Percentiles rank a stretch among this genome's conserved stretches.
These are phyloP conservation scores for Grus americana DNA, from an alignment of 2,113 vertebrate species.

Conservation along the genomic window DNA sequence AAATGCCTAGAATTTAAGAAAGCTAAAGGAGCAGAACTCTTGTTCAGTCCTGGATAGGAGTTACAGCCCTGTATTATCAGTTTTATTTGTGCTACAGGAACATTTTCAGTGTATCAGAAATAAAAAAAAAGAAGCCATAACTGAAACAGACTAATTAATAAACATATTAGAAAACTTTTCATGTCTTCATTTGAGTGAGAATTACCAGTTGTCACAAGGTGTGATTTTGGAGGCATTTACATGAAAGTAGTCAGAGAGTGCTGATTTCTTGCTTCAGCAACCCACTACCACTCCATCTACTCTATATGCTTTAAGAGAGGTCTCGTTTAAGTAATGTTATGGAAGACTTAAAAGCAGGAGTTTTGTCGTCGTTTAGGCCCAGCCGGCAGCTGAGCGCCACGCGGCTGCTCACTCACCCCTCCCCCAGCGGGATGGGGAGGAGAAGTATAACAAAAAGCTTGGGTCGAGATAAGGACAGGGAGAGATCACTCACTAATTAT, in stretches of 20 bases:
- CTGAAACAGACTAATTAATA: neutral
- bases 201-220: neutral
- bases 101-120: neutral
- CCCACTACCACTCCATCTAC: neutral
- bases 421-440: too few relatives aligned
- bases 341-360: neutral
- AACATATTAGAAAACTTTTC: neutral
- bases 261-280: neutral
- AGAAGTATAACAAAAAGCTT: too few relatives aligned
- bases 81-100: neutral
- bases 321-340: neutral
- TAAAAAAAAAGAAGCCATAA: neutral
- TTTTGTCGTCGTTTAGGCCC: too few relatives aligned
- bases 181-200: neutral
- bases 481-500: too few relatives aligned
- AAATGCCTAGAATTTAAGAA: neutral
- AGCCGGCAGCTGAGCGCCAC: too few relatives aligned
- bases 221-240: neutral
- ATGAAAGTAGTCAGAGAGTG: neutral
- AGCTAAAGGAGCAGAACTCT: neutral
- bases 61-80: neutral
- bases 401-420: too few relatives aligned
- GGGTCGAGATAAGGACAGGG: too few relatives aligned
- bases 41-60: neutral
- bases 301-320: neutral